Evolutionary conservation across 2,113 vertebrate species (phyloP).

Genomic region (Bettongia penicillata): DNA sequence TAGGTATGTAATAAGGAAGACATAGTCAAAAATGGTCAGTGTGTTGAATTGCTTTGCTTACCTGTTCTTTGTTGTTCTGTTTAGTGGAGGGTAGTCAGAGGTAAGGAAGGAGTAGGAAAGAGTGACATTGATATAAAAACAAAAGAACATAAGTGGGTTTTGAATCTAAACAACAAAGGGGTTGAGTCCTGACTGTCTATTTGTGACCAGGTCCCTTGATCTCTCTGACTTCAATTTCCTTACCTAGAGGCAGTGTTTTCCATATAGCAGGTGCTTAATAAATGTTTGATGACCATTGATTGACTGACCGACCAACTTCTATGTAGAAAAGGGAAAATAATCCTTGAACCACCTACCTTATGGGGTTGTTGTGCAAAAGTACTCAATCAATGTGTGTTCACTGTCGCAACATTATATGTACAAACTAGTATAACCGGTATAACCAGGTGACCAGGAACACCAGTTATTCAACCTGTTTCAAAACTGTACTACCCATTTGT

Average conservation of each 20-base stretch:
- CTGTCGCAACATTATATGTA: neutral
- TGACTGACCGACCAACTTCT: neutral
- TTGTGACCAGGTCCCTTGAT: neutral
- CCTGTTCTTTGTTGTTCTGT: neutral
- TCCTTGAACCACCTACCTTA: neutral
- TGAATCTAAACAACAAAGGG: neutral
- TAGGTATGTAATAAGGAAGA: neutral
- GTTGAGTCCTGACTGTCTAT: neutral
- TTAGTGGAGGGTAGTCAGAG: neutral
- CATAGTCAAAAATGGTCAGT: neutral
- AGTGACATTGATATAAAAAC: neutral
- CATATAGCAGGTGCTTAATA: neutral
- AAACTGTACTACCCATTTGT: neutral
- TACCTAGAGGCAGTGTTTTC: neutral
- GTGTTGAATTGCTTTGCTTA: neutral
- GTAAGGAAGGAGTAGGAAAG: neutral
- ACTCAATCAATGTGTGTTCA: neutral
- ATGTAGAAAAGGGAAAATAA: neutral
- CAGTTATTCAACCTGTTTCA: neutral
- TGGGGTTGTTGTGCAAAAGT: neutral
- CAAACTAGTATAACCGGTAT: neutral
- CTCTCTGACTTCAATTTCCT: neutral
- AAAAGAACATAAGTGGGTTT: neutral
- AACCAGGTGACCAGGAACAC: neutral
- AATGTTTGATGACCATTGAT: neutral